Conservation (phyloP, 2,113 vertebrate genomes). For the Ctenodactylus gundi region DNA sequence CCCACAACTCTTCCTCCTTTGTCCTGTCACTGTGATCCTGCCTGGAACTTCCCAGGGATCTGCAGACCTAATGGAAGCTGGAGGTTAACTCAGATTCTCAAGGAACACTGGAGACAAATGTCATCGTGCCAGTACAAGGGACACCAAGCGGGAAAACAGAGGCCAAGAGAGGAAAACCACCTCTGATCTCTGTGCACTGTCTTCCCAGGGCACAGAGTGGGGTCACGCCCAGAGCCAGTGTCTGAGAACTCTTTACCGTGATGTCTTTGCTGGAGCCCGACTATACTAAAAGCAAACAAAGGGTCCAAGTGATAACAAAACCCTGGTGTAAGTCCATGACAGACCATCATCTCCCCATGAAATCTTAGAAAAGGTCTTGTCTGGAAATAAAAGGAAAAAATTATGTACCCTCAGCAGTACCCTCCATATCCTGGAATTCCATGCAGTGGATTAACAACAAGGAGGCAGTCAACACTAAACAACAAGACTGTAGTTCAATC, state of each 20-base stretch:
- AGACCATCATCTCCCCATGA: neutral
- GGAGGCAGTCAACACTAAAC: neutral
- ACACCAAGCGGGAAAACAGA: neutral
- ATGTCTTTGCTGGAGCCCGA: neutral
- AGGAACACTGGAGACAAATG: neutral
- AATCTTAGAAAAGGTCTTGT: neutral
- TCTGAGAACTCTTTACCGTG: neutral
- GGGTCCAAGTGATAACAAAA: rapidly evolving
- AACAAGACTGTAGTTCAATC: too few species aligned
- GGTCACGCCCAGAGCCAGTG: neutral
- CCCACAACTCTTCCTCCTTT: neutral
- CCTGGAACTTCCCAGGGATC: neutral
- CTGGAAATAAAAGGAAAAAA: neutral
- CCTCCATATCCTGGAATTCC: neutral
- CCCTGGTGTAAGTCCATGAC: rapidly evolving
- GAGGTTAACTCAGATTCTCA: neutral
- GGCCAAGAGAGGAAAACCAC: neutral
- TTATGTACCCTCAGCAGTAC: neutral
- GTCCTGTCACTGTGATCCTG: rapidly evolving
- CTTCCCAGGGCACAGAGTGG: neutral
- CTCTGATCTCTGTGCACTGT: neutral
- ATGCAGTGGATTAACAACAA: neutral
- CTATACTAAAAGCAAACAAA: neutral
- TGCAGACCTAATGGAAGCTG: neutral
- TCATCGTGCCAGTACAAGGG: neutral